phyloP scores from a whole-genome alignment of 2,797 vertebrate genomes.

The Sebastes minor region DNA sequence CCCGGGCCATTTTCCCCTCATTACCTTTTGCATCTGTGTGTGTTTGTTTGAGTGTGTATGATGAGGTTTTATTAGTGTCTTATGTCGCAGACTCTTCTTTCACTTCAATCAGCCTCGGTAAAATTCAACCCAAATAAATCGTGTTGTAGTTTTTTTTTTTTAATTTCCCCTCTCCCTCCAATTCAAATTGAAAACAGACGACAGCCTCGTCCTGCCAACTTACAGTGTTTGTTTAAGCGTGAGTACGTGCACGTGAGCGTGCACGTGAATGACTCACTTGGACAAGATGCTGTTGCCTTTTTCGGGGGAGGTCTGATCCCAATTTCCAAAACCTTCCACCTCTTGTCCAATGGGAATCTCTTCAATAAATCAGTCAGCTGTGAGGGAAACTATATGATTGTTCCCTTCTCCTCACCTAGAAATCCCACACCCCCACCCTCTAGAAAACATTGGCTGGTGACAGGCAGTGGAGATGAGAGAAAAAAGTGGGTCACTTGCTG shows the following conservation, averaged over 20 bases:
- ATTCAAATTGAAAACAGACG: conserved; percentile 78
- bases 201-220: conserved; percentile 59
- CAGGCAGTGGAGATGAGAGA: conserved; percentile 52
- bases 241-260: neutral
- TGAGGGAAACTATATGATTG: conserved; percentile 32
- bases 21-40: neutral
- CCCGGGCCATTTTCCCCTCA: conserved; percentile 27
- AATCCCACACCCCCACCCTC: conserved; percentile 41
- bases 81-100: conserved; percentile 40
- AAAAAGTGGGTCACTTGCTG: conserved; percentile 79
- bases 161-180: neutral
- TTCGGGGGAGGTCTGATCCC: conserved; percentile 31
- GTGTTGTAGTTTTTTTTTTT: conserved; percentile 23
- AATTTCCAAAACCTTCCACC: conserved; percentile 28
- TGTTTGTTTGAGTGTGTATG: neutral
- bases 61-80: conserved; percentile 36
- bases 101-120: conserved; percentile 45
- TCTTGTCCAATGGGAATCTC: conserved; percentile 27
- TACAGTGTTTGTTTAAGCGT: conserved; percentile 67
- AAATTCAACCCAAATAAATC: conserved; percentile 68
- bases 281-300: conserved; percentile 45
- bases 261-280: conserved; percentile 68
- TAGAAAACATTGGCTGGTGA: conserved; percentile 50
- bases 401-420: conserved; percentile 53
- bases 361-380: conserved; percentile 58